Evolutionary conservation across 2,888 invertebrate species (phyloP).

Genomic region (Thymelicus lineola): DNA sequence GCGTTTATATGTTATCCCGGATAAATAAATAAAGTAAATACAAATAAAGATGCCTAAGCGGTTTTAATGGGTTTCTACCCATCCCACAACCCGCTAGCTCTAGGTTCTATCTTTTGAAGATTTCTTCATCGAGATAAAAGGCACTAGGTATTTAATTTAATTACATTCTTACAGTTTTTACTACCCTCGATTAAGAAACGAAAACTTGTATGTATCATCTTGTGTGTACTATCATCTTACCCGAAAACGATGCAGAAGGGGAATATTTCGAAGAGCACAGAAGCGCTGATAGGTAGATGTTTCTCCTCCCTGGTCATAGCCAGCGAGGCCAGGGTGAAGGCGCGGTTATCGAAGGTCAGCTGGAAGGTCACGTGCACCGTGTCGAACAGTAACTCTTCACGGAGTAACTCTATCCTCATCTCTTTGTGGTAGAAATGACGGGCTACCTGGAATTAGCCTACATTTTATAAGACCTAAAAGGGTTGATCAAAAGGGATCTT

Average conservation of each 20-base stretch:
- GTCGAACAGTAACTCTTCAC: slow-evolving; percentile 94
- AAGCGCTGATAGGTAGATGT: slow-evolving; percentile 94
- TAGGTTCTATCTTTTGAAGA: no score
- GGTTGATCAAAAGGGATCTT: no score
- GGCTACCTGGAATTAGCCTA: slow-evolving; percentile 87
- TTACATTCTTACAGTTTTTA: background rate
- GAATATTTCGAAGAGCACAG: slow-evolving; percentile 97
- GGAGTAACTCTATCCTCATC: slow-evolving; percentile 94
- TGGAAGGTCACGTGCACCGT: slow-evolving; percentile 97
- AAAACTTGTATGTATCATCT: background rate
- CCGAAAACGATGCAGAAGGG: slow-evolving; percentile 99
- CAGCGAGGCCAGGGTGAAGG: slow-evolving; percentile 92
- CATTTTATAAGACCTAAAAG: background rate
- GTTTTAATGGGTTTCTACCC: no score
- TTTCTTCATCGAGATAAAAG: no score
- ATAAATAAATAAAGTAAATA: no score
- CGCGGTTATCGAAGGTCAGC: slow-evolving; percentile 96
- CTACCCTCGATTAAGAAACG: no score
- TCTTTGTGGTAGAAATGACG: slow-evolving; percentile 97
- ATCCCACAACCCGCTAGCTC: no score
- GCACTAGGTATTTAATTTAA: background rate
- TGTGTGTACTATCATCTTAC: slow-evolving; percentile 86
- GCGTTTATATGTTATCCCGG: no score
- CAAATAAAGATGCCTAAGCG: no score
- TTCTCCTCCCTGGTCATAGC: slow-evolving; percentile 95